Evolutionary conservation across 2,888 invertebrate genomes (phyloP).

Genomic region (Capitulum mitella): DNA sequence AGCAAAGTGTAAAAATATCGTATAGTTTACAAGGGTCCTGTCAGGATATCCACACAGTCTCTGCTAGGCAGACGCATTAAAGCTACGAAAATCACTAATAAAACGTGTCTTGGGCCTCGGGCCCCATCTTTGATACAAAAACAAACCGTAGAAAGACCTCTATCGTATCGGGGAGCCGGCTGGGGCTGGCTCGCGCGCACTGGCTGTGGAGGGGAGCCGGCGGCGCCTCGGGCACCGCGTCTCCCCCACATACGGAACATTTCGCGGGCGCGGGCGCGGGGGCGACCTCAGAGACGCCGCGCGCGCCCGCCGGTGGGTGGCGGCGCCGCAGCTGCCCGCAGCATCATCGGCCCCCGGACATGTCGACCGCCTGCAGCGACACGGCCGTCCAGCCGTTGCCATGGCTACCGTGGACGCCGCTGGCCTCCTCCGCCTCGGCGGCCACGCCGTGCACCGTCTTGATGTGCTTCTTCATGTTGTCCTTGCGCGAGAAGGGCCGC

Average conservation of each 20-base stretch:
- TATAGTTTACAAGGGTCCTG: constrained; percentile 9
- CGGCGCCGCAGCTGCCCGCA: not conserved
- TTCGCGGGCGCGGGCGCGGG: no score
- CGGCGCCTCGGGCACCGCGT: no score
- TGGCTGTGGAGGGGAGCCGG: no score
- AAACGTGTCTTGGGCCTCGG: constrained; percentile 24
- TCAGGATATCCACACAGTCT: not conserved
- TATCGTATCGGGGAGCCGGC: not conserved
- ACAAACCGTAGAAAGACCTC: constrained; percentile 23
- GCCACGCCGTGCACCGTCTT: constrained; percentile 21
- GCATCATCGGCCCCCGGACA: constrained; percentile 1
- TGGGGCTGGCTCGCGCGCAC: not conserved
- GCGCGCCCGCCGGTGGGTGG: no score
- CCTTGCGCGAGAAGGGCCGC: constrained; percentile 26
- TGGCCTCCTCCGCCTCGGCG: not conserved
- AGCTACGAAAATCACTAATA: constrained; percentile 25
- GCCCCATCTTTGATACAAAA: constrained; percentile 17
- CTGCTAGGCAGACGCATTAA: constrained; percentile 22
- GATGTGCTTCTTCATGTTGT: constrained; percentile 26
- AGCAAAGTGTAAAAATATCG: constrained; percentile 17
- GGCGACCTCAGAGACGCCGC: no score
- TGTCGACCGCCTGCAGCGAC: constrained; percentile 15
- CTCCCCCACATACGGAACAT: no score
- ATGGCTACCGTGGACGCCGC: not conserved
- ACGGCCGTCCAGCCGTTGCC: constrained; percentile 15